Evolutionary conservation across 2,797 vertebrate genomes (phyloP), one percentile per base, ranked within the genome.

Genomic region (Glossophaga mutica): DNA sequence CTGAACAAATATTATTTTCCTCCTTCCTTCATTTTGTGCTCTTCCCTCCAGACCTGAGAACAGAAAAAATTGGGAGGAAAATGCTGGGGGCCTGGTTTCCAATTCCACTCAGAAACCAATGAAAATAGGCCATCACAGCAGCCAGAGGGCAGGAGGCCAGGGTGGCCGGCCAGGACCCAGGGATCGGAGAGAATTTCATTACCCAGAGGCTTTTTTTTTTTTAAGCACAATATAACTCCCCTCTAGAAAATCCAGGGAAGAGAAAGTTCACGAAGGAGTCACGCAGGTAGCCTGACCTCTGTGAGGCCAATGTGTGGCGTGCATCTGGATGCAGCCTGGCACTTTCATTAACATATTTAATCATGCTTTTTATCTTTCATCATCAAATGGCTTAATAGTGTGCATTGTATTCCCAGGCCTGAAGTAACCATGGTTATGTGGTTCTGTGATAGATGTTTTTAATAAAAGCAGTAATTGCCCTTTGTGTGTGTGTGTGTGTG

Each of bases 391-490:
- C 95, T 98, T 97, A 97, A 79, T 97, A 97, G 94, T 18, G 29
- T 89, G 83, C 90, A 77, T 93, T 98, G 97, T 98, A 95, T 98
- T 98, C 98, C 93, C 96, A 98, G 94, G 67, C 95, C 93, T 92
- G 74, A 92, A 98, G 98, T 98, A 97, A 95, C 90, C 97, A 52
- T 78, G 42, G 74, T 96, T 98, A 55, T 96, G 81, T 95, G 94
- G 96, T 93, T 97, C 92, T 86, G 32, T 98, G 98, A 98, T 98
- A 97, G 97, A 98, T 98, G 96, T 74, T 98, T 98, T 98, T 98
- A 98, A 98, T 98, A 98, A 98, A 98, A 97, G 96, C 97, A 98
- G 96, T 98, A 98, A 98, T 98, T 98, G 97, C 91, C 96, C 92
- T 94, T 91, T 98, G 87, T 98, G 92, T 97, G 96, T 97, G 52